These are phyloP conservation scores for Drosophila sturtevanti DNA, from an alignment of 1,140 invertebrate genomes.

Conservation along the genomic window DNA sequence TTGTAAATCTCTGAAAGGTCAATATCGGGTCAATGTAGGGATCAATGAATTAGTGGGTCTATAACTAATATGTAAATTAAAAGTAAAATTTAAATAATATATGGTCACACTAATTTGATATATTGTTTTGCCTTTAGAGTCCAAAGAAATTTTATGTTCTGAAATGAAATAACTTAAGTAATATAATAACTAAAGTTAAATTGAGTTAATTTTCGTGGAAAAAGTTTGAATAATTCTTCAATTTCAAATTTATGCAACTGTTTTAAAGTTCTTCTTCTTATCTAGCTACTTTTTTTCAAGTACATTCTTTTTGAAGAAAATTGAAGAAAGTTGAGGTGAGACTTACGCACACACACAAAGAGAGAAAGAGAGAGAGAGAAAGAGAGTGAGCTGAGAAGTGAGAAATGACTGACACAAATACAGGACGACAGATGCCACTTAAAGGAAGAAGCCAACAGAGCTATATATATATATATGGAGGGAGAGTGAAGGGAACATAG, in stretches of 20 bases:
- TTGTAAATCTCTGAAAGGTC: too few species aligned
- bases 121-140: too few species aligned
- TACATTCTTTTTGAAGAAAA: not conserved
- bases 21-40: too few species aligned
- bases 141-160: too few species aligned
- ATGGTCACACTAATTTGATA: too few species aligned
- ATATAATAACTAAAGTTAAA: too few species aligned
- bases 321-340: conserved; percentile 1
- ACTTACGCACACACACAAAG: not conserved
- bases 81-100: too few species aligned
- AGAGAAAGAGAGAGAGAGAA: not conserved
- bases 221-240: not conserved
- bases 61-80: too few species aligned
- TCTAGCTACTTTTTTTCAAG: not conserved
- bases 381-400: not conserved
- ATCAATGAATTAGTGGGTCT: too few species aligned
- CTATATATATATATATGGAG: not conserved
- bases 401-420: conserved; percentile 70
- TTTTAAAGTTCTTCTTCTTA: not conserved
- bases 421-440: conserved; percentile 74
- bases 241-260: not conserved
- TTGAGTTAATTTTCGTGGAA: too few species aligned
- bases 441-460: conserved; percentile 30
- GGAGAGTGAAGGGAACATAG: conserved; percentile 38
- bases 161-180: too few species aligned